Evolutionary conservation across 2,888 invertebrate genomes (phyloP), one percentile per base, ranked within the genome.

Genomic region (Cryptocheilus praepositus): DNA sequence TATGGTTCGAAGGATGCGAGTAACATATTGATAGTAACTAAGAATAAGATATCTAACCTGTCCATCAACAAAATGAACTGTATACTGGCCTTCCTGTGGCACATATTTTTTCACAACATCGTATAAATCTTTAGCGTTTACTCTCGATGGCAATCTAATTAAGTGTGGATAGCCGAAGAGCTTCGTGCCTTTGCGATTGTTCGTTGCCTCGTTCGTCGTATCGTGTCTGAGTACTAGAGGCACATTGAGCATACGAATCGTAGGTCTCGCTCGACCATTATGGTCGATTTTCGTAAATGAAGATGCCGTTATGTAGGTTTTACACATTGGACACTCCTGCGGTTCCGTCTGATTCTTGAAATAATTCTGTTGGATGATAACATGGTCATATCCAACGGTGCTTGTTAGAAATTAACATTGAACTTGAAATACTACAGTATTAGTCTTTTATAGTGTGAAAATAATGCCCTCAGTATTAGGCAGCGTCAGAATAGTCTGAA

Each of bases 401-500:
- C 11, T 36, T 2, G 7, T 36, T 18, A 7, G 25, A 53, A 53
- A 5, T n/a, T 53, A 53, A 53, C 3, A 21, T 22, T 52, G 22
- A 52, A n/a, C 21, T 22, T n/a, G n/a, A n/a, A n/a, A n/a, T n/a
- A n/a, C n/a, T n/a, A n/a, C n/a, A n/a, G n/a, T n/a, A n/a, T n/a
- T n/a, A n/a, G n/a, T n/a, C n/a, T 4, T 36, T 55, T 15, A 55
- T 55, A 18, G n/a, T 28, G 25, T 55, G 3, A 53, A 53, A 19
- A 49, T 46, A 21, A 49, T 59, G 80, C 88, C 86, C 87, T 88
- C 87, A 88, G 85, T 81, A 53, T 88, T 89, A 89, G 91, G 91
- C 93, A 93, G 92, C 91, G 90, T 91, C 92, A 94, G 93, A 94
- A 90, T 94, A 94, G 94, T 94, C 94, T 94, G 94, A 94, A 94